phyloP scores from a whole-genome alignment of 30 jellyfish, hydroid and myxozoan species.

The Cassiopea xamachana region DNA sequence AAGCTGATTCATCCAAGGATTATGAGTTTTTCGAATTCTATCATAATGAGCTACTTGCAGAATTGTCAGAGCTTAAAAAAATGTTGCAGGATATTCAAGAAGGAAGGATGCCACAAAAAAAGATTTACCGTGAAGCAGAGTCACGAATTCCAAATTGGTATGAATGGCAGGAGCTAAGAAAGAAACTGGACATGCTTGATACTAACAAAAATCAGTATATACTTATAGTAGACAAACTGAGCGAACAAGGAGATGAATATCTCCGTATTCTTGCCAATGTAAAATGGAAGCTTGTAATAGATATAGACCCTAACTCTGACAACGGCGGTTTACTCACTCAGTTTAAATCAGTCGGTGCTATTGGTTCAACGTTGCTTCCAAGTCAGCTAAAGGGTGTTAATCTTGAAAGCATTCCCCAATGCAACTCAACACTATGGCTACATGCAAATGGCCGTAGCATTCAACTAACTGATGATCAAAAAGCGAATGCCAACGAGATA shows the following conservation, averaged over 20 bases:
- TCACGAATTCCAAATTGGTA: too few species aligned
- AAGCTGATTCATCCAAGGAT: too few species aligned
- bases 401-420: neutral
- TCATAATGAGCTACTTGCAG: too few species aligned
- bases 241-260: neutral
- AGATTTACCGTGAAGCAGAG: too few species aligned
- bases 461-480: neutral
- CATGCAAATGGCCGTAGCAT: neutral
- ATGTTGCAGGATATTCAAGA: too few species aligned
- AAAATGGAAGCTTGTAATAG: neutral
- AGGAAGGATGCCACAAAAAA: too few species aligned
- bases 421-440: neutral
- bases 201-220: neutral
- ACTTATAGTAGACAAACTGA: neutral
- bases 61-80: too few species aligned
- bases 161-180: too few species aligned
- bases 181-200: too few species aligned
- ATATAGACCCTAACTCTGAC: neutral
- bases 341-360: neutral
- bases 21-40: too few species aligned
- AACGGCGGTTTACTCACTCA: neutral
- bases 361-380: neutral
- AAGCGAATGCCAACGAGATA: neutral
- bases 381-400: neutral
- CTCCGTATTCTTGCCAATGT: neutral